phyloP scores from a whole-genome alignment of 2,113 vertebrate species.

The Agapornis roseicollis region DNA sequence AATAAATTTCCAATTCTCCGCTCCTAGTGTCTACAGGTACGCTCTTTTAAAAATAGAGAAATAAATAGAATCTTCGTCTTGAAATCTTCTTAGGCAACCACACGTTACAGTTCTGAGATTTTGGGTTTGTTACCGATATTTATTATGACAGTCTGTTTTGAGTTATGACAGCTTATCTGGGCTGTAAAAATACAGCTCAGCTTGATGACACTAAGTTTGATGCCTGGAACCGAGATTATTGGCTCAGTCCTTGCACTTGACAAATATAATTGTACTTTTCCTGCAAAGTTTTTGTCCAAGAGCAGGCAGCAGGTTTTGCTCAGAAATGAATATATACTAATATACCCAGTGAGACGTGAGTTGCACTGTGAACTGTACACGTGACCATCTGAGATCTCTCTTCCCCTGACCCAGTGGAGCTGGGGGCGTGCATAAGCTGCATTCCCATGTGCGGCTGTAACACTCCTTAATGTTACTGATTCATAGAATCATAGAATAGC shows the following conservation, averaged over 20 bases:
- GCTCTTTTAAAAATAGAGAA: not conserved
- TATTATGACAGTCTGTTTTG: not conserved
- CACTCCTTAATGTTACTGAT: not conserved
- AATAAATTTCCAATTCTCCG: not conserved
- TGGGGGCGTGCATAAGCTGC: rapidly evolving
- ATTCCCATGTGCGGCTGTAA: not conserved
- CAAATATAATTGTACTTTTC: not conserved
- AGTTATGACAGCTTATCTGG: not conserved
- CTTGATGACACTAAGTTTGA: not conserved
- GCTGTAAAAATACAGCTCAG: not conserved
- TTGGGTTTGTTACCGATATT: not conserved
- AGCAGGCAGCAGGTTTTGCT: not conserved
- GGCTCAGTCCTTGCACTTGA: not conserved
- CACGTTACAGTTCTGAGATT: not conserved
- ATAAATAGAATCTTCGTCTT: not conserved
- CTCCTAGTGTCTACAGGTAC: not conserved
- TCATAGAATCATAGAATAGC: too few species aligned
- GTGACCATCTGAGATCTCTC: not conserved
- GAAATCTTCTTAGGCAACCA: not conserved
- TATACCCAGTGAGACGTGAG: not conserved
- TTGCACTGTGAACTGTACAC: not conserved
- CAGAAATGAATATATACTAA: not conserved
- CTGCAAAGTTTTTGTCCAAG: not conserved
- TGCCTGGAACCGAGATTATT: not conserved
- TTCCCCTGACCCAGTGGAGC: rapidly evolving